phyloP scores from a whole-genome alignment of 2,113 vertebrate genomes.

The Campylomormyrus numenius region DNA sequence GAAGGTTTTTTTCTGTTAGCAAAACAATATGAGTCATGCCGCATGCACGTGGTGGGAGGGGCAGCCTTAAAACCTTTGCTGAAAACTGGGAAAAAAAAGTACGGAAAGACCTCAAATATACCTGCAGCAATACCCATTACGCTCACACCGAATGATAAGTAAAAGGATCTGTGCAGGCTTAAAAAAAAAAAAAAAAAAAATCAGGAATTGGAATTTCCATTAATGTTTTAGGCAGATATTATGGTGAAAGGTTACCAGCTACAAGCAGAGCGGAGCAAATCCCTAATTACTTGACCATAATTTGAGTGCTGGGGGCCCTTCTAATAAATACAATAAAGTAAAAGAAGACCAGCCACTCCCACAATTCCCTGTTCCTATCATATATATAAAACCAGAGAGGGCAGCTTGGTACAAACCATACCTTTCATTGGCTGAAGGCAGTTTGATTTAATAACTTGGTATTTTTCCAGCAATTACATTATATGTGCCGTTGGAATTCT shows the following conservation, averaged over 20 bases:
- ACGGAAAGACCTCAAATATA: background rate
- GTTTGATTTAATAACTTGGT: conserved; percentile 19
- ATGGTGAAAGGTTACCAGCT: background rate
- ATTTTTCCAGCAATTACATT: conserved; percentile 24
- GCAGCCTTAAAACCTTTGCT: background rate
- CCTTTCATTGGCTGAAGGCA: conserved; percentile 13
- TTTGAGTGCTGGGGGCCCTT: background rate
- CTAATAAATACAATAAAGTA: background rate
- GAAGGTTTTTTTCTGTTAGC: background rate
- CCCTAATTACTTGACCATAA: background rate
- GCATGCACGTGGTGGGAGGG: background rate
- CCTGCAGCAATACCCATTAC: background rate
- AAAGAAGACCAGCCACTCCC: background rate
- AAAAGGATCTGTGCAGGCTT: background rate
- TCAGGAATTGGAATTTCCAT: background rate
- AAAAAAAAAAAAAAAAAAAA: too few relatives aligned
- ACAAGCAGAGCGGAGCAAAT: background rate
- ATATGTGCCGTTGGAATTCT: conserved; percentile 18
- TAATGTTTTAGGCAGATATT: background rate
- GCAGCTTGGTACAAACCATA: background rate
- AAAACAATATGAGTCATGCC: background rate
- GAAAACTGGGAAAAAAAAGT: background rate
- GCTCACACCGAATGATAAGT: background rate
- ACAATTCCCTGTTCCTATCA: background rate
- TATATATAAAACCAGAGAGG: background rate